Evolutionary conservation across 1,140 invertebrate genomes (phyloP), one percentile per base, ranked within the genome.

Genomic region (Eufriesea mexicana): DNA sequence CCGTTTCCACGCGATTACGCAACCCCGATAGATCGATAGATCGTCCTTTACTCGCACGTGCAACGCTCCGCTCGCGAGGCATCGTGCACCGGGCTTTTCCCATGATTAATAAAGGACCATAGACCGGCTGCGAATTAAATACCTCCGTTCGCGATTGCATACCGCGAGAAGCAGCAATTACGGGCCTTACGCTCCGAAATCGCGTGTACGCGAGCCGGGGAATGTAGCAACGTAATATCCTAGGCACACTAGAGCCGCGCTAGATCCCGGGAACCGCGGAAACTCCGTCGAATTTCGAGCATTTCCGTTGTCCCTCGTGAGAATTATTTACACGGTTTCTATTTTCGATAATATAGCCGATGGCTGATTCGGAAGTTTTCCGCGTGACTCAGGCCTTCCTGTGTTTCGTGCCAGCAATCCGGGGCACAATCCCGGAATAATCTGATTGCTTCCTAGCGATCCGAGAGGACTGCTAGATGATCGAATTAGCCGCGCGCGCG

Each of bases 371-470:
- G 61, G 64, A 42, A 66, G n/a, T 20, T 54, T 74, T 61, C 57
- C 28, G 47, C 62, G 57, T 20, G 49, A 28, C 28, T 55, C 20
- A 7, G 5, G 23, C 28, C 49, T n/a, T 62, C 23, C 73, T 14
- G 45, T 49, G 14, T 28, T 12, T 12, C 23, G 7, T 20, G 18
- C 25, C 18, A 28, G n/a, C 67, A 28, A 42, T 25, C 25, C 45
- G 16, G 9, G 25, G 16, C 25, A 55, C 23, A 61, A 71, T 71
- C 55, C 45, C 10, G 57, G 47, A 64, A 64, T 55, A 75, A 81
- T 81, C 55, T 35, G 79, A 81, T 81, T 66, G 68, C 78, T 42
- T 12, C 47, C 71, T 62, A 73, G 42, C 54, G 23, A 66, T 10
- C 23, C 42, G 10, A 5, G 28, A 20, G 55, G 25, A 35, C 42